phyloP scores from a whole-genome alignment of 2,888 invertebrate genomes.

The Cylloceria caligata region DNA sequence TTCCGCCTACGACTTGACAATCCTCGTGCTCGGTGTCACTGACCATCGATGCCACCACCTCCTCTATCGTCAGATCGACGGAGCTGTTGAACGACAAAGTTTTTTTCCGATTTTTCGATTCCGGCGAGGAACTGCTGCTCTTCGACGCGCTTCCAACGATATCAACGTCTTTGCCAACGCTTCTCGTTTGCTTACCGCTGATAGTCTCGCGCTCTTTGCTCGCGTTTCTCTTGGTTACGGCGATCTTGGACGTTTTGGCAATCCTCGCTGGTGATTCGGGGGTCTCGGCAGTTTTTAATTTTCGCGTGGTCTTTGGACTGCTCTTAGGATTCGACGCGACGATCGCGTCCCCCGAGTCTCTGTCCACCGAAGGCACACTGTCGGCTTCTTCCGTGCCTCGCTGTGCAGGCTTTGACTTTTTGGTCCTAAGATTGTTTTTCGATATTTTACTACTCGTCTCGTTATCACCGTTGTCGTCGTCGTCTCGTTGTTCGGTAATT shows the following conservation, averaged over 20 bases:
- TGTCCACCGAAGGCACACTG: slow-evolving; percentile 65
- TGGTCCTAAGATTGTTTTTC: slow-evolving; percentile 78
- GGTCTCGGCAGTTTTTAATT: slow-evolving; percentile 66
- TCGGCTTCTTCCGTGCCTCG: slow-evolving; percentile 68
- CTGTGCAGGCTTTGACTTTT: slow-evolving; percentile 71
- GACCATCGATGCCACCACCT: slow-evolving; percentile 82
- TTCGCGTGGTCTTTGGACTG: slow-evolving; percentile 78
- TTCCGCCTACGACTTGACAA: slow-evolving; percentile 74
- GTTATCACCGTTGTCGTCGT: slow-evolving; percentile 35
- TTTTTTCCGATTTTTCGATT: slow-evolving; percentile 57
- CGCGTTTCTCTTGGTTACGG: slow-evolving; percentile 71
- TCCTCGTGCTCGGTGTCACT: slow-evolving; percentile 77
- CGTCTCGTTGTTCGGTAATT: slow-evolving; percentile 35
- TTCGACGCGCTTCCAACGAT: slow-evolving; percentile 20
- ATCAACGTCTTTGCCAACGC: slow-evolving; percentile 64
- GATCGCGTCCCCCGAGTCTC: slow-evolving; percentile 66
- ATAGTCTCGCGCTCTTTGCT: slow-evolving; percentile 68
- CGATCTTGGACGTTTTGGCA: slow-evolving; percentile 71
- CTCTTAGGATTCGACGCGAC: slow-evolving; percentile 70
- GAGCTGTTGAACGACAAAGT: slow-evolving; percentile 73
- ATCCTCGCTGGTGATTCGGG: slow-evolving; percentile 72
- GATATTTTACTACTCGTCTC: slow-evolving; percentile 75
- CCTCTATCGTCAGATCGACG: slow-evolving; percentile 82
- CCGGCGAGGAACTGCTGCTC: slow-evolving; percentile 42
- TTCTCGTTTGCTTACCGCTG: slow-evolving; percentile 70